Conservation (phyloP, 1,140 invertebrate genomes). For the Agrypnia vestita region DNA sequence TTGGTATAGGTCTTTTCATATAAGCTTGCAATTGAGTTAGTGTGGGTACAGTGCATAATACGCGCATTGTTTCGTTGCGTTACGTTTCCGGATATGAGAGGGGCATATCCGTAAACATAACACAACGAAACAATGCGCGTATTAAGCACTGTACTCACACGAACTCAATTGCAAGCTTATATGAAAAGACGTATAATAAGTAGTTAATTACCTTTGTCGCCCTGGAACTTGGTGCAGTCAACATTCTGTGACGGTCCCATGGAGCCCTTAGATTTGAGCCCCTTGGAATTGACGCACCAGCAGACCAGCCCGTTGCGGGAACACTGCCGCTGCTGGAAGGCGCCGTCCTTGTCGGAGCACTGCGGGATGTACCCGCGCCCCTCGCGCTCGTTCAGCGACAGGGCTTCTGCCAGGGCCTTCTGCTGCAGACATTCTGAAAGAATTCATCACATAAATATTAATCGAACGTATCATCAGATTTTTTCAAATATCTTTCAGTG, state of each 20-base stretch:
- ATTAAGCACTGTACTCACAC: too few species aligned
- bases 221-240: slow-evolving; percentile 71
- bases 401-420: slow-evolving; percentile 82
- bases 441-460: background rate
- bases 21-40: too few species aligned
- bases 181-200: too few species aligned
- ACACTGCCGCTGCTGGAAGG: slow-evolving; percentile 83
- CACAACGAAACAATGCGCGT: too few species aligned
- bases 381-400: slow-evolving; percentile 83
- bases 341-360: slow-evolving; percentile 79
- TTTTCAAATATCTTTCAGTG: background rate
- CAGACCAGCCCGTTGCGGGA: slow-evolving; percentile 88
- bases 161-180: too few species aligned
- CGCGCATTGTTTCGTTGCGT: too few species aligned
- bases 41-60: too few species aligned
- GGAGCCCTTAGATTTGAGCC: slow-evolving; percentile 82
- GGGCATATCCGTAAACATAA: too few species aligned
- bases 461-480: too few species aligned
- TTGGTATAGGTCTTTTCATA: too few species aligned
- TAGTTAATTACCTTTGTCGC: slow-evolving; percentile 43
- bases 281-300: slow-evolving; percentile 87
- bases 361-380: slow-evolving; percentile 89
- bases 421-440: slow-evolving; percentile 81
- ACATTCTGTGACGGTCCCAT: slow-evolving; percentile 84
- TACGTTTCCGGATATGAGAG: too few species aligned